Conservation (phyloP, 1,140 invertebrate species). For the Drosophila lowei region DNA sequence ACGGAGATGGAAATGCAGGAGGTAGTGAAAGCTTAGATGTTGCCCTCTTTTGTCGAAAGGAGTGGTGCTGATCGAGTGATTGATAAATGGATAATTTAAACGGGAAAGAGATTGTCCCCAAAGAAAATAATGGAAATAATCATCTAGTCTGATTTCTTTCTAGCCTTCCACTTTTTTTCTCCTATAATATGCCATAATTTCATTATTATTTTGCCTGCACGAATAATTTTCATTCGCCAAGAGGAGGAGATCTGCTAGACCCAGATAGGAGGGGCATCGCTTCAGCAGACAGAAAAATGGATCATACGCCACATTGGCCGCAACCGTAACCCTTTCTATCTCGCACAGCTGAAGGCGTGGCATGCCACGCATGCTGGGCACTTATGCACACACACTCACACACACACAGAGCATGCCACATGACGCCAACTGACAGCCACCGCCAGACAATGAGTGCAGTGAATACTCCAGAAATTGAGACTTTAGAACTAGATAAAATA, state of each 20-base stretch:
- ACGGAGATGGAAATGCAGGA: slow-evolving; percentile 3
- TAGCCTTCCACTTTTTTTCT: no score
- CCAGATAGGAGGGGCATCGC: slow-evolving; percentile 22
- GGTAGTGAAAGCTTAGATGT: slow-evolving; percentile 23
- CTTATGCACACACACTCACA: neutral
- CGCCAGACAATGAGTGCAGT: slow-evolving; percentile 17
- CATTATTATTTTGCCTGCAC: no score
- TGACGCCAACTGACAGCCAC: slow-evolving; percentile 42
- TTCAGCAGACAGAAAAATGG: slow-evolving; percentile 57
- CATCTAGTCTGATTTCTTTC: no score
- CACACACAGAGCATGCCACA: slow-evolving; percentile 44
- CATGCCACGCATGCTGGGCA: slow-evolving; percentile 59
- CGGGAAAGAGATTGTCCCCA: no score
- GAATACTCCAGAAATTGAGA: neutral
- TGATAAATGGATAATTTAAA: no score
- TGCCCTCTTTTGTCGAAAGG: no score
- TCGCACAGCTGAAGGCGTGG: slow-evolving; percentile 39
- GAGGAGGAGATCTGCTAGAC: slow-evolving; percentile 23
- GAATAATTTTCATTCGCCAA: no score
- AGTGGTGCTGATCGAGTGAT: no score
- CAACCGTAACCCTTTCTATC: slow-evolving; percentile 40
- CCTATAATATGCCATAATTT: no score
- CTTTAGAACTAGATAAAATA: no score
- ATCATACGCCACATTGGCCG: slow-evolving; percentile 76
- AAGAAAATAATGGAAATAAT: no score